phyloP scores from a whole-genome alignment of 2,888 invertebrate species.

The Globia sparganii region DNA sequence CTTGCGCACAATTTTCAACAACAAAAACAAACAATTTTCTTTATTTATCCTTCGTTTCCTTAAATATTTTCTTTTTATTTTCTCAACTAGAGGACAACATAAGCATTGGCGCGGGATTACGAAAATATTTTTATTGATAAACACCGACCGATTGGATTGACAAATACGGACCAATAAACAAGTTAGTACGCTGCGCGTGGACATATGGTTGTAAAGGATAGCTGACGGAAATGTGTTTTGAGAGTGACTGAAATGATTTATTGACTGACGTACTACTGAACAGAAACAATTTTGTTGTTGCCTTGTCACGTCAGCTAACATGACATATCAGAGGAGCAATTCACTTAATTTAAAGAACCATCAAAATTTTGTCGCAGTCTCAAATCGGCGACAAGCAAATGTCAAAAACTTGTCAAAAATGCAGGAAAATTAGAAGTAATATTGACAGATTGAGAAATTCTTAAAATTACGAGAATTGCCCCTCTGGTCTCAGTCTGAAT shows the following conservation, averaged over 20 bases:
- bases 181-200: slow-evolving; percentile 61
- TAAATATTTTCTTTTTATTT: slow-evolving; percentile 36
- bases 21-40: neutral
- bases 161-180: slow-evolving; percentile 76
- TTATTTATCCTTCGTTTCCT: slow-evolving; percentile 13
- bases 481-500: no score
- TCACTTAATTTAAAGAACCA: no score
- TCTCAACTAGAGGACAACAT: slow-evolving; percentile 24
- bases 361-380: no score
- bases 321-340: no score
- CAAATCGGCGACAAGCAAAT: no score
- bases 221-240: neutral
- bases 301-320: neutral
- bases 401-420: no score
- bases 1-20: neutral
- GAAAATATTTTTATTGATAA: slow-evolving; percentile 72
- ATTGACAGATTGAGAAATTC: no score
- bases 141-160: slow-evolving; percentile 72
- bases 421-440: no score
- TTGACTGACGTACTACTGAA: neutral
- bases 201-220: slow-evolving; percentile 53
- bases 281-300: neutral
- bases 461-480: no score
- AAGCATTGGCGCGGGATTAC: slow-evolving; percentile 48
- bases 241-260: slow-evolving; percentile 3